A percentile compares a stretch with the other conserved stretches of the same genome.
Conservation (phyloP, 2,888 invertebrate species). For the Prenolepis imparis region DNA sequence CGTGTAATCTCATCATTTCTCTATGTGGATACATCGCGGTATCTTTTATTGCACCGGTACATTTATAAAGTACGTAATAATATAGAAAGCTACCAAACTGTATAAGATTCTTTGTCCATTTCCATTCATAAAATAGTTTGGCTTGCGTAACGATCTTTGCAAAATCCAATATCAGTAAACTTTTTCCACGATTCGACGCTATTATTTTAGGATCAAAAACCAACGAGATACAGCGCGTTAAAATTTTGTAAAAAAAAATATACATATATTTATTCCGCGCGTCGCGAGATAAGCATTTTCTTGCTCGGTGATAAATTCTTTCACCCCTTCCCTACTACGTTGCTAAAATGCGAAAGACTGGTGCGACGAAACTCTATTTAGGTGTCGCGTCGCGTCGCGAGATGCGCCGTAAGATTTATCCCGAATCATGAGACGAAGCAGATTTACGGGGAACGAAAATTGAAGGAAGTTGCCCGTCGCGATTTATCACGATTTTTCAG, state of each 20-base stretch:
- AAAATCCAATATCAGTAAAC: conserved; percentile 28
- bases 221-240: background rate
- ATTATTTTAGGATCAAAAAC: conserved; percentile 6
- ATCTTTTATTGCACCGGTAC: background rate
- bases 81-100: background rate
- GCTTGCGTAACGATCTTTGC: background rate
- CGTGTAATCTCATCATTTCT: conserved; percentile 6
- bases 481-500: conserved; percentile 58
- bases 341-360: background rate
- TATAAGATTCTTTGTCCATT: background rate
- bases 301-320: background rate
- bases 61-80: background rate
- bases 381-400: background rate
- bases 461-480: conserved; percentile 30
- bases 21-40: background rate
- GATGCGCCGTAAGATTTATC: conserved; percentile 12
- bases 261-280: background rate
- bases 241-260: conserved; percentile 1
- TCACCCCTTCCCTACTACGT: background rate
- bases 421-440: conserved; percentile 13
- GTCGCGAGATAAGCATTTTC: background rate
- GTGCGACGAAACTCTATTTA: conserved; percentile 27
- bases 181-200: background rate
- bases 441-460: conserved; percentile 31
- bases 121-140: conserved; percentile 16